These are phyloP conservation scores for Botrylloides violaceus DNA, from an alignment of 23 tunicate species.

Conservation along the genomic window DNA sequence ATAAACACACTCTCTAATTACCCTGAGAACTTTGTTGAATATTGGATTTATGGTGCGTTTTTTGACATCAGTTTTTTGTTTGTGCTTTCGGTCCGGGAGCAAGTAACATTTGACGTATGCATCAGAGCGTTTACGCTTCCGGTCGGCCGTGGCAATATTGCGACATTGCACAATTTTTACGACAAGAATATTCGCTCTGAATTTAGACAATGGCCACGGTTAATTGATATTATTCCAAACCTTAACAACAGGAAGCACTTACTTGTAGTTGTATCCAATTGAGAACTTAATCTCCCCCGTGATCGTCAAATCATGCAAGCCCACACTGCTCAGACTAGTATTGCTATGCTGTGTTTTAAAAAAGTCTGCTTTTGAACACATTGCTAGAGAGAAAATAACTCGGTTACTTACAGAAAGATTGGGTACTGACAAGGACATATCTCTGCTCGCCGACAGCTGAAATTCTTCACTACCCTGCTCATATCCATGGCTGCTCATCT, in stretches of 20 bases:
- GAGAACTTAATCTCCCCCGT: constrained; percentile 64
- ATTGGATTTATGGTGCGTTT: constrained; percentile 33
- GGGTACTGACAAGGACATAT: constrained; percentile 10
- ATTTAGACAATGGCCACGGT: neutral
- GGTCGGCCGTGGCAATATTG: constrained; percentile 30
- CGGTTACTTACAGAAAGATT: constrained; percentile 9
- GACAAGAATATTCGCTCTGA: constrained; percentile 36
- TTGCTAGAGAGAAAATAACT: neutral
- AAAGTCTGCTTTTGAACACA: neutral
- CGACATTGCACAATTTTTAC: constrained; percentile 45
- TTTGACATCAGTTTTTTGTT: constrained; percentile 35
- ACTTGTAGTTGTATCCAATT: constrained; percentile 53
- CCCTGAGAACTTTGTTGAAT: constrained; percentile 28
- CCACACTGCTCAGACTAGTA: constrained; percentile 15
- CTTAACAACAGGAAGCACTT: neutral
- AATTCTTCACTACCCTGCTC: no score
- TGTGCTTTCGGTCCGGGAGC: constrained; percentile 38
- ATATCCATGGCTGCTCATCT: no score
- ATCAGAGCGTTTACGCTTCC: constrained; percentile 43
- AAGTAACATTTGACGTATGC: constrained; percentile 62
- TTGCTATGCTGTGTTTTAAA: neutral
- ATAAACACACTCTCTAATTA: neutral
- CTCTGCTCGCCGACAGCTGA: no score
- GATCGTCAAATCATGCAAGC: constrained; percentile 8
- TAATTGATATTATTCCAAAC: neutral